Conservation (phyloP, 2,888 invertebrate species). For the Andrena chrysosceles region DNA sequence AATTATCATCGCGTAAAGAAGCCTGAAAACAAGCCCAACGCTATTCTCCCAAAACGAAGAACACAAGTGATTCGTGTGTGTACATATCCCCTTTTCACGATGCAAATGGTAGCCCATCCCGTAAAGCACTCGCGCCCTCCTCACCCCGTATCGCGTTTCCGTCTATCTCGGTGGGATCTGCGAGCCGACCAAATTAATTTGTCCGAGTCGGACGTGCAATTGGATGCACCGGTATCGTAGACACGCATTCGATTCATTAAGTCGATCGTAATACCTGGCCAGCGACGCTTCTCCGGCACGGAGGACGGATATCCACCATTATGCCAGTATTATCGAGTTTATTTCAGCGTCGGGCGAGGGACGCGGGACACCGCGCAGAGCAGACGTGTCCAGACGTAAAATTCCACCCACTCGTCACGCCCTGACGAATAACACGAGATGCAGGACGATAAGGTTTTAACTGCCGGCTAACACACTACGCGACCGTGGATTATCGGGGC, state of each 20-base stretch:
- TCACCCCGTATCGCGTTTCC: constrained; percentile 20
- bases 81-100: constrained; percentile 12
- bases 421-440: constrained; percentile 76
- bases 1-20: no score
- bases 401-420: constrained; percentile 77
- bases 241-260: constrained; percentile 55
- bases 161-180: constrained; percentile 36
- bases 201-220: constrained; percentile 51
- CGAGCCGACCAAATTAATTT: constrained; percentile 58
- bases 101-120: neutral
- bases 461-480: constrained; percentile 72
- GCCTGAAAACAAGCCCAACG: no score
- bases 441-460: constrained; percentile 72
- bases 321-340: constrained; percentile 52
- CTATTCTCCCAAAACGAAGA: neutral
- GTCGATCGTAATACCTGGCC: constrained; percentile 45
- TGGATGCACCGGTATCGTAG: constrained; percentile 37
- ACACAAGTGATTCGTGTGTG: neutral
- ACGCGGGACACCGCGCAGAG: constrained; percentile 10
- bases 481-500: constrained; percentile 63
- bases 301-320: constrained; percentile 38
- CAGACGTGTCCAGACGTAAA: constrained; percentile 54
- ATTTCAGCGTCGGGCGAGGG: constrained; percentile 14
- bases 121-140: constrained; percentile 9
- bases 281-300: constrained; percentile 2